phyloP scores from a whole-genome alignment of 2,797 vertebrate genomes.

The Pantherophis alleghaniensis region DNA sequence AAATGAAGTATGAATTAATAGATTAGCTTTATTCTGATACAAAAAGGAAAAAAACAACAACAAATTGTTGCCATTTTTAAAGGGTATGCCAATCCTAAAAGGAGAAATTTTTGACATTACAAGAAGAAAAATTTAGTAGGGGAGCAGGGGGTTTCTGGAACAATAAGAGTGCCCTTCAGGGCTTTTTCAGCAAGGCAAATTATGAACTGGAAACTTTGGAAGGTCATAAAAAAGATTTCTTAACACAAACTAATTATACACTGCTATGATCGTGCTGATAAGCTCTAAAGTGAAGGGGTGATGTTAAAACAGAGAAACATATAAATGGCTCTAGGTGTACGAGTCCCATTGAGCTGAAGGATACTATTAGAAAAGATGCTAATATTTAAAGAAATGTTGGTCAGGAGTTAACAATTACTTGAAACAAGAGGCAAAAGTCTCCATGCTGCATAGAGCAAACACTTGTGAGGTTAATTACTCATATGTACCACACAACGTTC shows the following conservation, averaged over 20 bases:
- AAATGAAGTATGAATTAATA: constrained; percentile 46
- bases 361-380: constrained; percentile 3
- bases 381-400: constrained; percentile 24
- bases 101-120: constrained; percentile 25
- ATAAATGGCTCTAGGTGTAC: constrained; percentile 10
- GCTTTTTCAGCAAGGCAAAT: constrained; percentile 60
- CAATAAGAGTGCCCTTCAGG: constrained; percentile 51
- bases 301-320: constrained; percentile 39
- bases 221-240: constrained; percentile 41
- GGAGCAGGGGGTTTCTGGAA: constrained; percentile 34
- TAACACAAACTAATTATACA: constrained; percentile 36
- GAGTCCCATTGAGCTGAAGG: constrained; percentile 27
- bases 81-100: constrained; percentile 36
- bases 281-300: constrained; percentile 35
- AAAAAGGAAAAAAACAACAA: not conserved
- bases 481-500: not conserved
- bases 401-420: constrained; percentile 57
- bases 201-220: constrained; percentile 54
- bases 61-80: constrained; percentile 42
- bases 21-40: constrained; percentile 32
- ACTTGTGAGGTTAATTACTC: constrained; percentile 30
- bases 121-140: constrained; percentile 38
- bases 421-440: constrained; percentile 40
- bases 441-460: constrained; percentile 18
- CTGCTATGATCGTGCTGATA: constrained; percentile 54